Base-by-base conservation (phyloP, 2,888 invertebrate species). In the Cephus nigrinus region DNA sequence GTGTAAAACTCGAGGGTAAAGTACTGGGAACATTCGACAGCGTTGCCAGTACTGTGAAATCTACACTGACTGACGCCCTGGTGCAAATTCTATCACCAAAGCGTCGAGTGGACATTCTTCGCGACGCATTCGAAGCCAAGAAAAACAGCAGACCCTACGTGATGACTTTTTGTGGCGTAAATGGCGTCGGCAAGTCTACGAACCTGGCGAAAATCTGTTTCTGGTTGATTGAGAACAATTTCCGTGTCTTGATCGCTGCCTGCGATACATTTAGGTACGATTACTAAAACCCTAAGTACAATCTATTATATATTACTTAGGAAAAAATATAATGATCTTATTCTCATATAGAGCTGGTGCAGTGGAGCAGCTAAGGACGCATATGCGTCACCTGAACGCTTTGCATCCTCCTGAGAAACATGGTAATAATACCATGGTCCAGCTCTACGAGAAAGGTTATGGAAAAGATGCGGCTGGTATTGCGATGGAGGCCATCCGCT, bases 391-490 rank as follows among this genome's bases (percentile, higher is more conserved):
- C 87, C 93, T 99, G 85, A 98, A 98, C 92, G 98, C 98, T 11
- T 93, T 99, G 80, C 99, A 99, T 92, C 98, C 99, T 0, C 93
- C 95, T 0, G 93, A 94, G 32, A 93, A 93, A 75, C 97, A 97
- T 85, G 92, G 88, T 9, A 96, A 96, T 23, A 92, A 94, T 68
- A 93, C 93, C 80, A 98, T 98, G 97, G 99, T 99, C 76, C 96
- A 98, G 88, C 93, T 99, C 1, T 99, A 98, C 89, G 99, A 99
- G 93, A 99, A 99, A 92, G 99, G 99, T 68, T 99, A 99, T 86
- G 97, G 97, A n/a, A 99, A 99, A 92, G 99, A 99, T 93, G 98
- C 99, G 0, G 99, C 99, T 12, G 98, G 98, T 30, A 98, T 99
- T 85, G 99, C 99, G 0, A 96, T 97, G 96, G 98, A 99, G 91